phyloP scores from a whole-genome alignment of 1,140 invertebrate species.

The Microplitis demolitor region DNA sequence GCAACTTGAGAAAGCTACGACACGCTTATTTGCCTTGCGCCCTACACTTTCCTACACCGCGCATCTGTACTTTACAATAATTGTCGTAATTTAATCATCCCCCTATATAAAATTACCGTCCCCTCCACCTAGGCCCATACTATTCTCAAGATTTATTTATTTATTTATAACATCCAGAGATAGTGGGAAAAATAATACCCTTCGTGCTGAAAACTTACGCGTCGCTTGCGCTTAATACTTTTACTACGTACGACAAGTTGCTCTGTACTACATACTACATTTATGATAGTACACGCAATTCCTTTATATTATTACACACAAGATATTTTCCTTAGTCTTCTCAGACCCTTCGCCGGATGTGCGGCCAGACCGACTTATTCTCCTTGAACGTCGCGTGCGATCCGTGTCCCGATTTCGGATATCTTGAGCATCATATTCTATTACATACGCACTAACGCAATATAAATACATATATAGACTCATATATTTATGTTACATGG shows the following conservation, averaged over 20 bases:
- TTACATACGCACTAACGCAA: neutral
- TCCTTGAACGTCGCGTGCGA: constrained; percentile 13
- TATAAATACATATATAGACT: neutral
- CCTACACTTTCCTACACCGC: no score
- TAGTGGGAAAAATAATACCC: neutral
- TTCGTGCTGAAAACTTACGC: neutral
- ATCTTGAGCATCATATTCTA: neutral
- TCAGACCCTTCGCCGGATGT: constrained; percentile 11
- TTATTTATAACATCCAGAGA: no score
- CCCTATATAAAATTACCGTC: no score
- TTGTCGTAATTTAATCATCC: no score
- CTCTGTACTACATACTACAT: neutral
- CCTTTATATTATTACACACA: no score
- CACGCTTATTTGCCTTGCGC: no score
- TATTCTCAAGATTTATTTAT: no score
- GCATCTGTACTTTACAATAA: no score
- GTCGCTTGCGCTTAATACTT: neutral
- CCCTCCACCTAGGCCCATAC: no score
- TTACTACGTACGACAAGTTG: neutral
- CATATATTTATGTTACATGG: no score
- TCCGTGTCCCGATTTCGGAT: neutral
- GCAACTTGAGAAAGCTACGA: no score
- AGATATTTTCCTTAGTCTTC: no score
- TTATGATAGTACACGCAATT: constrained; percentile 12
- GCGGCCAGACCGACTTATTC: neutral